phyloP scores from a whole-genome alignment of 2,113 vertebrate species.

The Centrocercus urophasianus region DNA sequence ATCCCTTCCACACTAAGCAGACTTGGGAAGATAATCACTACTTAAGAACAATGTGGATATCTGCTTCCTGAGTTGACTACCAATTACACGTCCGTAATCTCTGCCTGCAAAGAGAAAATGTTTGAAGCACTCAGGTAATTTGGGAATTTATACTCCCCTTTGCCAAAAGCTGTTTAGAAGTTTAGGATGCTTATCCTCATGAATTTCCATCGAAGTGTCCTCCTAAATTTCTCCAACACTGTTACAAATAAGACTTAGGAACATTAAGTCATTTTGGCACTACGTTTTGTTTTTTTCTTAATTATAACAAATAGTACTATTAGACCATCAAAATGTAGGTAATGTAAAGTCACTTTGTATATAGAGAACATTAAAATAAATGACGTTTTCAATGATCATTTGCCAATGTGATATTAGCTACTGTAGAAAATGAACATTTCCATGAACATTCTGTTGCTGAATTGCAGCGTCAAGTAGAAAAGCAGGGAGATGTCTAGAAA shows the following conservation, averaged over 20 bases:
- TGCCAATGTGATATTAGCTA: slow-evolving; percentile 23
- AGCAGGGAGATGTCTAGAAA: background rate
- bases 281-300: slow-evolving; percentile 32
- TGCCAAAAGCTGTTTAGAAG: background rate
- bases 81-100: background rate
- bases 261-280: slow-evolving; percentile 54
- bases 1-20: background rate
- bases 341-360: slow-evolving; percentile 59
- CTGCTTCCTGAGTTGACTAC: background rate
- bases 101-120: background rate
- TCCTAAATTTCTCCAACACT: background rate
- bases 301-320: slow-evolving; percentile 64
- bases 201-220: background rate
- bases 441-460: background rate
- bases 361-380: slow-evolving; percentile 68
- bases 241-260: slow-evolving; percentile 38
- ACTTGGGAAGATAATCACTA: background rate
- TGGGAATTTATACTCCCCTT: background rate
- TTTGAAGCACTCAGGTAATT: background rate
- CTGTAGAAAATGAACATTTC: background rate
- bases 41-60: background rate
- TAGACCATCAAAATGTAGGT: slow-evolving; percentile 23
- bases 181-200: background rate
- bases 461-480: background rate
- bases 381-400: slow-evolving; percentile 35